Evolutionary conservation across 1,140 invertebrate genomes (phyloP).

Genomic region (Maconellicoccus hirsutus): DNA sequence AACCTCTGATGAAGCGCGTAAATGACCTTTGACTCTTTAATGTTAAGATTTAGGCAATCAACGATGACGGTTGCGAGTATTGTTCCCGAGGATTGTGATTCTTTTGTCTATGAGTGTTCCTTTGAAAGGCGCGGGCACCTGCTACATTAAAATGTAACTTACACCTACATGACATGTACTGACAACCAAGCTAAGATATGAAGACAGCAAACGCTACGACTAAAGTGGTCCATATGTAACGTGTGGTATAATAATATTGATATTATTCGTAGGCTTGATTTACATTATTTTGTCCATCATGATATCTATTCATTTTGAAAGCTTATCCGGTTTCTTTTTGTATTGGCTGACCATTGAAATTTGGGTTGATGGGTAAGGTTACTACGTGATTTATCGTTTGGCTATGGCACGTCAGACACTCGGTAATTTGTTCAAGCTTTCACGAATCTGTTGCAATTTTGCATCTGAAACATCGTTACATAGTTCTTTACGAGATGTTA

Average conservation of each 20-base stretch:
- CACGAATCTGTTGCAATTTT: too few species aligned
- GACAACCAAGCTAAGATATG: neutral
- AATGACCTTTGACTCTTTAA: neutral
- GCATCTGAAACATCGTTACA: too few species aligned
- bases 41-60: neutral
- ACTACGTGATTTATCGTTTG: neutral
- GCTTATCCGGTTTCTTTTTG: constrained; percentile 3
- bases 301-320: constrained; percentile 5
- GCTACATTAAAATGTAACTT: constrained; percentile 1
- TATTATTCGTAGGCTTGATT: constrained; percentile 9
- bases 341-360: neutral
- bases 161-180: constrained; percentile 2
- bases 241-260: neutral
- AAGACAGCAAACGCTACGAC: too few species aligned
- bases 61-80: neutral
- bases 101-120: neutral
- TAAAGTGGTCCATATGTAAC: too few species aligned
- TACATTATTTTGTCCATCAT: constrained; percentile 2
- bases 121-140: neutral
- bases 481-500: too few species aligned
- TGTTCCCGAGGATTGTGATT: constrained; percentile 1
- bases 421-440: too few species aligned
- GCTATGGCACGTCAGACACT: too few species aligned
- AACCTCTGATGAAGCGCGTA: neutral
- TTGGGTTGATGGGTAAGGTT: constrained; percentile 2